phyloP scores from a whole-genome alignment of 2,113 vertebrate genomes.

The Phrynosoma blainvillii region DNA sequence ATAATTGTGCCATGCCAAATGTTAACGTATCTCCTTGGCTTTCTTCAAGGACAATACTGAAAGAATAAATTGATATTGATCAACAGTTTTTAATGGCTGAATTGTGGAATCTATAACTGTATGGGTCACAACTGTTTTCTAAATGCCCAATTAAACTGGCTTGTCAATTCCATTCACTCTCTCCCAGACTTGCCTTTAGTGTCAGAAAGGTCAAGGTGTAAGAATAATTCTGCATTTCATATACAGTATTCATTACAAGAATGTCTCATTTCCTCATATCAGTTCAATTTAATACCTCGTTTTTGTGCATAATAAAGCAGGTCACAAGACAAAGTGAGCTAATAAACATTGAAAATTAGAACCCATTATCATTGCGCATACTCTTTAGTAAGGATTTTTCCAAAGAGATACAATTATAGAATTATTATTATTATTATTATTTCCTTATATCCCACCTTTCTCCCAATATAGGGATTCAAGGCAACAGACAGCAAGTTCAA shows the following conservation, averaged over 20 bases:
- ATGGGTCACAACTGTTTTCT: not conserved
- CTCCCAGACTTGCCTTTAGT: not conserved
- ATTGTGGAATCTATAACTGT: slow-evolving; percentile 7
- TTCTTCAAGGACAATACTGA: slow-evolving; percentile 19
- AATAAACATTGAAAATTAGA: slow-evolving; percentile 26
- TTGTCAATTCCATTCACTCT: slow-evolving; percentile 40
- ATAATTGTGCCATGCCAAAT: not conserved
- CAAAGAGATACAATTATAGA: not conserved
- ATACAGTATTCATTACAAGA: slow-evolving; percentile 18
- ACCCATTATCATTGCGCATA: not conserved
- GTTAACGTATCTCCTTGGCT: slow-evolving; percentile 11
- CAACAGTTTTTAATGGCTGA: not conserved
- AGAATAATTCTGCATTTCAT: slow-evolving; percentile 20
- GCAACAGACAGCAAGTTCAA: no score
- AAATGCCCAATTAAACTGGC: slow-evolving; percentile 45
- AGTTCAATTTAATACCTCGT: slow-evolving; percentile 34
- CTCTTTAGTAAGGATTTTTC: not conserved
- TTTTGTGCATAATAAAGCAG: slow-evolving; percentile 1
- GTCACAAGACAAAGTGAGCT: slow-evolving; percentile 7
- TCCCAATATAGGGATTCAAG: no score
- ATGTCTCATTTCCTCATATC: slow-evolving; percentile 34
- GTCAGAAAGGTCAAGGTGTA: slow-evolving; percentile 31
- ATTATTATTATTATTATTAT: no score
- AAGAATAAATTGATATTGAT: slow-evolving; percentile 35
- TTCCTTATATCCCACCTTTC: no score